Evolutionary conservation across 2,888 invertebrate species (phyloP).

Genomic region (Tineola bisselliella): DNA sequence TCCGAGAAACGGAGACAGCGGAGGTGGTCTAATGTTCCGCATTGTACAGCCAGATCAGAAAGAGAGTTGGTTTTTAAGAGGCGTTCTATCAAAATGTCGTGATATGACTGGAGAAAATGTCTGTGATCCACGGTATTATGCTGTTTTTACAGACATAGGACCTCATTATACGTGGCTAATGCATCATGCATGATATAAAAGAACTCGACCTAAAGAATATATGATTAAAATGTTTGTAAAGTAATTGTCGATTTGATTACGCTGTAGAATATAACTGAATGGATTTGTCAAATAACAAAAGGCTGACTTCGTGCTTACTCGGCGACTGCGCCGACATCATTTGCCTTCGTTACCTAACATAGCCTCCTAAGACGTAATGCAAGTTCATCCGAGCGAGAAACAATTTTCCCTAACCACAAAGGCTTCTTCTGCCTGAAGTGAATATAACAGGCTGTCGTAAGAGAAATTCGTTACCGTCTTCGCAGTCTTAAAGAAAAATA

Average conservation of each 20-base stretch:
- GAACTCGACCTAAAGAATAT: too few relatives aligned
- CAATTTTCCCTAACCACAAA: conserved; percentile 17
- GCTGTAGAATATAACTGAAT: neutral
- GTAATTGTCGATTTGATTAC: too few relatives aligned
- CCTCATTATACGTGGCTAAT: conserved; percentile 55
- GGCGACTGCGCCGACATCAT: conserved; percentile 13
- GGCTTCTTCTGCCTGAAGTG: conserved; percentile 14
- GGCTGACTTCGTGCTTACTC: neutral
- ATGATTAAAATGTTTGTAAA: too few relatives aligned
- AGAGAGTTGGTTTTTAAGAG: conserved; percentile 50
- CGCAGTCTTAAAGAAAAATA: conserved; percentile 12
- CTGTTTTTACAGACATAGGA: conserved; percentile 48
- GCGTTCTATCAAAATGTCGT: conserved; percentile 51
- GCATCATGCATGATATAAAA: conserved; percentile 33
- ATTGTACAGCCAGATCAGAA: conserved; percentile 40
- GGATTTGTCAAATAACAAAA: conserved; percentile 9
- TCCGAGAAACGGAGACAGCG: conserved; percentile 73
- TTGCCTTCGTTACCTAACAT: conserved; percentile 12
- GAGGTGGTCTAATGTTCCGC: conserved; percentile 66
- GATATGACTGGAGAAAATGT: conserved; percentile 27
- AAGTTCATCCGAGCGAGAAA: conserved; percentile 18
- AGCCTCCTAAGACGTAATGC: conserved; percentile 16
- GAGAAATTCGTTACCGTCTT: conserved; percentile 14
- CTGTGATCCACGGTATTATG: conserved; percentile 45
- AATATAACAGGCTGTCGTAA: conserved; percentile 15